phyloP scores from a whole-genome alignment of 1,140 invertebrate species.

The Scaptomyza graminum region DNA sequence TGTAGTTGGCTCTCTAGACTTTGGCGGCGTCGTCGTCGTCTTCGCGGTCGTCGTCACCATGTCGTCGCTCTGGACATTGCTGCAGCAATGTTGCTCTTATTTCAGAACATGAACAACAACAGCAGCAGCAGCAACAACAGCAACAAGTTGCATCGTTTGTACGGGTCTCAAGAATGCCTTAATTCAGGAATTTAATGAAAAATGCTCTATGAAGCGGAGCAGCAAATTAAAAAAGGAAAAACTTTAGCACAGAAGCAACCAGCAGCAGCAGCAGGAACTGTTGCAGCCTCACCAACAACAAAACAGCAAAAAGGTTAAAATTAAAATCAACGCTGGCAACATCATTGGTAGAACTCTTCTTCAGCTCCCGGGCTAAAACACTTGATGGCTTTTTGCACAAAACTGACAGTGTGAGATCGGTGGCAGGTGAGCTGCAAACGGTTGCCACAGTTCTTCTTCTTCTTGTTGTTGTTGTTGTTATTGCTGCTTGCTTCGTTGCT shows the following conservation, averaged over 20 bases:
- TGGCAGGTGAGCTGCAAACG: slow-evolving; percentile 69
- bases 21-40: slow-evolving; percentile 39
- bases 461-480: slow-evolving; percentile 15
- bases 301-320: slow-evolving; percentile 68
- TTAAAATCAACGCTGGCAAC: slow-evolving; percentile 65
- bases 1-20: slow-evolving; percentile 49
- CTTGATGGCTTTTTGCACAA: slow-evolving; percentile 46
- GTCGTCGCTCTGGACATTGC: slow-evolving; percentile 74
- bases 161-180: slow-evolving; percentile 69
- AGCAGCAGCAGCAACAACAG: slow-evolving; percentile 29
- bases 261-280: slow-evolving; percentile 33
- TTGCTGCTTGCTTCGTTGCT: slow-evolving; percentile 1
- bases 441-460: slow-evolving; percentile 49
- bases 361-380: slow-evolving; percentile 34
- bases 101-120: slow-evolving; percentile 69
- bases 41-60: slow-evolving; percentile 62
- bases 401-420: slow-evolving; percentile 69
- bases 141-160: slow-evolving; percentile 41
- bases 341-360: slow-evolving; percentile 30
- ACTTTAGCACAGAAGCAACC: slow-evolving; percentile 58
- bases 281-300: slow-evolving; percentile 11
- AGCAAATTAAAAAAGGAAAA: slow-evolving; percentile 74
- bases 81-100: slow-evolving; percentile 78
- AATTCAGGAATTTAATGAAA: slow-evolving; percentile 82
- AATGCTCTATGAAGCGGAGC: slow-evolving; percentile 79